Conservation (phyloP, 2,113 vertebrate species). For the Pelusios castaneus region DNA sequence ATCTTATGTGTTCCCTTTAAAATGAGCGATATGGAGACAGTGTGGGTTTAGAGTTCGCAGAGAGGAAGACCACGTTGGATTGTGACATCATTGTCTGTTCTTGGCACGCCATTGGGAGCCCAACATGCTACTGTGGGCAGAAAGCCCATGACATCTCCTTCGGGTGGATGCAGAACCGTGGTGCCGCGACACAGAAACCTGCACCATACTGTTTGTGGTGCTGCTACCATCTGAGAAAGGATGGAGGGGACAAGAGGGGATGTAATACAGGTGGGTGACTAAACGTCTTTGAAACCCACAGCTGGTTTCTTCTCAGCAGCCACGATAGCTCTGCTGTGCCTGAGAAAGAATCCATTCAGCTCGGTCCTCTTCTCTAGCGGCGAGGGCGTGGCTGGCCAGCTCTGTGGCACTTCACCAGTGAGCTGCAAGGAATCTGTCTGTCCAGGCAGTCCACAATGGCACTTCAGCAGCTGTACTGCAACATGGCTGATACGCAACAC, state of each 20-base stretch:
- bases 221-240: background rate
- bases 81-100: constrained; percentile 27
- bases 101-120: background rate
- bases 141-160: background rate
- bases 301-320: background rate
- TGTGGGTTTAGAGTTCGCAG: constrained; percentile 47
- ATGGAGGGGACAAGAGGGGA: background rate
- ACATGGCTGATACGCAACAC: background rate
- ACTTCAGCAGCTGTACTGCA: fast-evolving
- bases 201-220: constrained; percentile 7
- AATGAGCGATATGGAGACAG: constrained; percentile 19
- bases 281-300: background rate
- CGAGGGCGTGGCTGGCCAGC: background rate
- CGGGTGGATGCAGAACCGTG: background rate
- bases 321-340: background rate
- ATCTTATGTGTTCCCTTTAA: constrained; percentile 55
- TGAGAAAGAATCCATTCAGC: background rate
- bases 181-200: background rate
- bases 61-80: background rate
- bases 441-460: constrained; percentile 16
- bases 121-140: background rate
- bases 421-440: background rate
- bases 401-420: background rate
- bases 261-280: background rate
- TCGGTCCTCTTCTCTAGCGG: background rate